Evolutionary conservation across 2,797 vertebrate genomes (phyloP).

Genomic region (Spatula clypeata): DNA sequence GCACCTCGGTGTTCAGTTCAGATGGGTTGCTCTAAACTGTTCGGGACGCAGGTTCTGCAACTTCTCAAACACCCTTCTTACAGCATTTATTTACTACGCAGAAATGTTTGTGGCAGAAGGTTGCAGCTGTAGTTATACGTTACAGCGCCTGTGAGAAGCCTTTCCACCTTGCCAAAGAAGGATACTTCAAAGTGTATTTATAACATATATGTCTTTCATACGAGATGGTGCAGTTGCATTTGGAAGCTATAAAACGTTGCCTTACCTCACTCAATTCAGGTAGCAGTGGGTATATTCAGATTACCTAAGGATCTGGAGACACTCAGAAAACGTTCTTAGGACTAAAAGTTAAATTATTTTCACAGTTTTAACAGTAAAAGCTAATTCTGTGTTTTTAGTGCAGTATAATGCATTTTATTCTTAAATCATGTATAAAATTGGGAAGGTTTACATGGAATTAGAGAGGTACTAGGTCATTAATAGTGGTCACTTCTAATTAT

Average conservation of each 20-base stretch:
- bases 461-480: background rate
- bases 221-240: rapidly evolving
- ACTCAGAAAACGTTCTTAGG: background rate
- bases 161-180: background rate
- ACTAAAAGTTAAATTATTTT: background rate
- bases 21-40: background rate
- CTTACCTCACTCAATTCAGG: rapidly evolving
- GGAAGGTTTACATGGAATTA: rapidly evolving
- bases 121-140: background rate
- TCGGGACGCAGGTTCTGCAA: background rate
- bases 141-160: background rate
- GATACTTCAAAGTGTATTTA: rapidly evolving
- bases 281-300: background rate
- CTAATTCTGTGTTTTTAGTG: background rate
- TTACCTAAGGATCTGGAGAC: background rate
- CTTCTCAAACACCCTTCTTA: background rate
- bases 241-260: background rate
- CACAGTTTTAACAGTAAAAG: background rate
- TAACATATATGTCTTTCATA: background rate
- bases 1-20: too few species aligned
- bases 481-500: background rate
- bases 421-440: background rate
- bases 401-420: background rate
- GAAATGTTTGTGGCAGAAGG: background rate
- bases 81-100: rapidly evolving